Evolutionary conservation across 2,888 invertebrate genomes (phyloP), one percentile per base, ranked within the genome.

Genomic region (Mystacides longicornis): DNA sequence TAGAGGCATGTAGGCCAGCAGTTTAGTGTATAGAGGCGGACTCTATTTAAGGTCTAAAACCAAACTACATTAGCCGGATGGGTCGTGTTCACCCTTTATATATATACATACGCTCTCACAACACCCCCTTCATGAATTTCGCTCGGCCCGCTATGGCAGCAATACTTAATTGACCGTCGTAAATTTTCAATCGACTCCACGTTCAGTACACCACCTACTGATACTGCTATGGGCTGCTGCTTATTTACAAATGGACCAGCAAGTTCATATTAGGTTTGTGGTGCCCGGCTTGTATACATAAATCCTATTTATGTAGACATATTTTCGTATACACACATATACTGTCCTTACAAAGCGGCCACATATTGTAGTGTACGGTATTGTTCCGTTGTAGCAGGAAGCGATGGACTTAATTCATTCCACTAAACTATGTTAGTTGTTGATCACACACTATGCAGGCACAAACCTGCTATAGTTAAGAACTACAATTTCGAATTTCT

Each of bases 111-210:
- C 20, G 45, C 20, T 9, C 45, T 37, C 37, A 37, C n/a, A 37
- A 37, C 37, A 11, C 21, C 45, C 45, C 21, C 19, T 5, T 9
- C 31, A 14, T 14, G 16, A 45, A 21, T 45, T 45, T 16, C 14
- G 37, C 37, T 37, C 14, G n/a, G 37, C 16, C 37, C 37, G 37
- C 45, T 45, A 45, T 45, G 45, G 45, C 20, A 21, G 20, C 20
- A 45, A 45, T 45, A 37, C 37, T 16, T 37, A 45, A 45, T 45
- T 45, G 45, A 45, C 45, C 21, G 20, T 45, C 45, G 45, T 45
- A 45, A 45, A 45, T 45, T 45, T 45, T 45, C 45, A 45, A 45
- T 45, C 45, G 45, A 45, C 45, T 37, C 37, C 16, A 37, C 16
- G 37, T 37, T n/a, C n/a, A n/a, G n/a, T 4, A 16, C 37, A 37